These are phyloP conservation scores for Clupea harengus DNA, from an alignment of 2,113 vertebrate genomes.

Conservation along the genomic window DNA sequence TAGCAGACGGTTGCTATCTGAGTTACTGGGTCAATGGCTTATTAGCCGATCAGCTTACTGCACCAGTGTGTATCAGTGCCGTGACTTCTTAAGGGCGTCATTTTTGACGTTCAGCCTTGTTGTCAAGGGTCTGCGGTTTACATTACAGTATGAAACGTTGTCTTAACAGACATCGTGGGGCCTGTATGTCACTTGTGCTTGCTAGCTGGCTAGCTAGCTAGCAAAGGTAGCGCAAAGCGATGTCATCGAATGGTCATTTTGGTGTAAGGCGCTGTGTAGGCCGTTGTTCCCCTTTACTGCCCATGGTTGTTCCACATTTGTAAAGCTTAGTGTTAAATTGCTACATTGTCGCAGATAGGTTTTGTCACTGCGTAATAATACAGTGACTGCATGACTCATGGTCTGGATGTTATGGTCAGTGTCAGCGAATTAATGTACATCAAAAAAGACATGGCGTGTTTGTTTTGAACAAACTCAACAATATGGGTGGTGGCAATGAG, in stretches of 20 bases:
- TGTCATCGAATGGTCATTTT: slow-evolving; percentile 11
- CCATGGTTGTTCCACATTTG: not conserved
- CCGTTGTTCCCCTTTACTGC: not conserved
- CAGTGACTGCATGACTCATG: not conserved
- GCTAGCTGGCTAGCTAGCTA: slow-evolving; percentile 1
- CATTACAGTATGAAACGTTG: not conserved
- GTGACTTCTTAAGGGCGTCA: not conserved
- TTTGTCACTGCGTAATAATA: not conserved
- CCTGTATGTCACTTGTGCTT: not conserved
- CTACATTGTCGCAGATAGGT: not conserved
- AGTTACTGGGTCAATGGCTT: slow-evolving; percentile 8
- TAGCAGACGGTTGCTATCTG: not conserved
- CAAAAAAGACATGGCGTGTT: not conserved
- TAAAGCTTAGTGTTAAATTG: not conserved
- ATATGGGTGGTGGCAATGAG: not conserved
- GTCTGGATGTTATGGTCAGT: not conserved
- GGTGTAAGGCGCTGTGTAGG: not conserved
- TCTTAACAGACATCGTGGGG: not conserved
- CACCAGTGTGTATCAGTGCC: not conserved
- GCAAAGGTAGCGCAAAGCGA: slow-evolving; percentile 14
- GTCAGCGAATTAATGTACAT: not conserved
- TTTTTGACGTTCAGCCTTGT: not conserved
- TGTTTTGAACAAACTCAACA: not conserved
- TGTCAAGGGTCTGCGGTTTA: not conserved
- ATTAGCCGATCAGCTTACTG: not conserved